Conservation (phyloP, 2,888 invertebrate genomes). For the Brenthis hecate region DNA sequence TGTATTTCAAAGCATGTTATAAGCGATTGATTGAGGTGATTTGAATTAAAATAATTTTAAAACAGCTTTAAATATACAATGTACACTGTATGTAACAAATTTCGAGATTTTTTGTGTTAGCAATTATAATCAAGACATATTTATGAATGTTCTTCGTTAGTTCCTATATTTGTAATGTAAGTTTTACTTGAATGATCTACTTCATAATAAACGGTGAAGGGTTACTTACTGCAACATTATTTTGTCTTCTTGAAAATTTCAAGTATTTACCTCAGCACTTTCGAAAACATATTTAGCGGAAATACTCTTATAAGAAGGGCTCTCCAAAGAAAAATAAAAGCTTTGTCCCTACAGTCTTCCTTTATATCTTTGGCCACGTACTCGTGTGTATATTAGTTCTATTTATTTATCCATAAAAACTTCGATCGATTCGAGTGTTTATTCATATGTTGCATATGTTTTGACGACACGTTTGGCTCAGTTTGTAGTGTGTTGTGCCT, state of each 20-base stretch:
- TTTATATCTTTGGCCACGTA: constrained; percentile 11
- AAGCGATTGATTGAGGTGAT: no score
- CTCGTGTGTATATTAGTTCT: constrained; percentile 7
- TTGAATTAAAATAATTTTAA: no score
- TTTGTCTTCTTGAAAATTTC: constrained; percentile 25
- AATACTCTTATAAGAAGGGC: constrained; percentile 25
- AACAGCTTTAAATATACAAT: no score
- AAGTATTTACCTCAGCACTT: constrained; percentile 33
- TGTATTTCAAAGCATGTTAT: no score
- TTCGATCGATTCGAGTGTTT: constrained; percentile 12
- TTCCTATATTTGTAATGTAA: background rate
- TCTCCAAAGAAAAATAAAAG: constrained; percentile 21
- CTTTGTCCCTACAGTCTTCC: constrained; percentile 14
- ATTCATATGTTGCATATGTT: background rate
- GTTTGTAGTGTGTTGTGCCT: no score
- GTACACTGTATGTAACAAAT: no score
- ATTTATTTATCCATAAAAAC: constrained; percentile 12
- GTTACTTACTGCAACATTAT: constrained; percentile 28
- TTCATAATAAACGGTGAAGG: background rate
- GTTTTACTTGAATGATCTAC: background rate
- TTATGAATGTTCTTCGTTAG: no score
- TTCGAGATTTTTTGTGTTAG: no score
- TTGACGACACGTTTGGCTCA: no score
- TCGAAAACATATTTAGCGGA: constrained; percentile 26
- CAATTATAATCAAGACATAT: no score